Evolutionary conservation across 1,140 invertebrate species (phyloP).

Genomic region (Oreohelix idahoensis): DNA sequence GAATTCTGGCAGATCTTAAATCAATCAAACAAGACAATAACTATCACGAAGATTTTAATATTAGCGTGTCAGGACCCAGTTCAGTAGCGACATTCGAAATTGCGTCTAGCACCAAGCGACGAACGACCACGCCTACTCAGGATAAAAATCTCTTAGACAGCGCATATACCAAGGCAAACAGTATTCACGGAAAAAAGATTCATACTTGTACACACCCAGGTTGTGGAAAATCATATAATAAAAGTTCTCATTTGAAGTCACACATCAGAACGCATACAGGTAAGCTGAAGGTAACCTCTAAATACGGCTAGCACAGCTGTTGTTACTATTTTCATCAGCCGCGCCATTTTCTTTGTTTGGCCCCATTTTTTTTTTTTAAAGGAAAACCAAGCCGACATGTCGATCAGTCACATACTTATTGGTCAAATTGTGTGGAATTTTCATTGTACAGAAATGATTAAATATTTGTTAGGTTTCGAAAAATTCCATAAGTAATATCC

Average conservation of each 20-base stretch:
- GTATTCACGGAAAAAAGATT: constrained; percentile 69
- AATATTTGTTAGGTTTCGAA: too few species aligned
- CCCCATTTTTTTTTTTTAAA: not conserved
- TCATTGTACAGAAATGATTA: too few species aligned
- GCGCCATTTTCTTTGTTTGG: constrained; percentile 44
- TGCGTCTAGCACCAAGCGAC: not conserved
- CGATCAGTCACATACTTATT: not conserved
- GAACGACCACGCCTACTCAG: constrained; percentile 39
- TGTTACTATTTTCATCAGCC: constrained; percentile 32
- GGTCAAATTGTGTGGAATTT: too few species aligned
- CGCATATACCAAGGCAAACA: constrained; percentile 74
- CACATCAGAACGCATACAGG: constrained; percentile 78
- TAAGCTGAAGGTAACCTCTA: constrained; percentile 3
- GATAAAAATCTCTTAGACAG: constrained; percentile 65
- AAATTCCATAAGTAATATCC: too few species aligned
- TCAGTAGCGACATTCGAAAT: constrained; percentile 6
- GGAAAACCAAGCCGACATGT: not conserved
- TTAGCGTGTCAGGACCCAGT: constrained; percentile 8
- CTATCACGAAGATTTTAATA: constrained; percentile 37
- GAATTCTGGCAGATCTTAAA: constrained; percentile 38
- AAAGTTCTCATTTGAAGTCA: constrained; percentile 82
- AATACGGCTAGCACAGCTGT: not conserved
- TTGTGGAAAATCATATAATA: constrained; percentile 82
- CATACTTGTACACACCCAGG: constrained; percentile 79
- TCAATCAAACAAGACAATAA: constrained; percentile 40